Base-by-base conservation (phyloP, 2,797 vertebrate genomes). In the Heteromormyrus szaboi region DNA sequence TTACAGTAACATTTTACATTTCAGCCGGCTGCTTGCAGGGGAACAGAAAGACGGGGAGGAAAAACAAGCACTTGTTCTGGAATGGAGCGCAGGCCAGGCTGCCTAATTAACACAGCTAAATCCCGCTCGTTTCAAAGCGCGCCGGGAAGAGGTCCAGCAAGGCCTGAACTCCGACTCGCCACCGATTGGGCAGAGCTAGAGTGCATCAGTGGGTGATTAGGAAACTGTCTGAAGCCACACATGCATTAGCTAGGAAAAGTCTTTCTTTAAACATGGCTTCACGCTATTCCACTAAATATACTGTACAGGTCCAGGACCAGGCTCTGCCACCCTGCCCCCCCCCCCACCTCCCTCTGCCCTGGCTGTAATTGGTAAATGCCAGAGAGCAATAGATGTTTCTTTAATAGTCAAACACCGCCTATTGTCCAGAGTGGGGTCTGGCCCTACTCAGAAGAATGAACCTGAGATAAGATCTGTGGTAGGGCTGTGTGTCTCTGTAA, bases 1-100 rank as follows among this genome's bases (percentile, higher is more conserved):
- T 85, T 51, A 85, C 48, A 51, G 25, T 85, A 25, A 85, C 81
- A 85, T 85, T 85, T 85, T 51, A 85, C 50, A 51, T 85, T 85
- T 51, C 81, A 50, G 81, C 81, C 12, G 81, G n/a, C 81, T 50
- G n/a, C 22, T 29, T 29, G 48, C 81, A 29, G 81, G 46, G 46
- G 46, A 12, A 50, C 17, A 84, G 44, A 84, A 48, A 84, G 72
- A 79, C 37, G 19, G 4, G 41, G 17, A 46, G 41, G 44, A 50
- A 85, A 50, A 85, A 51, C 81, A 50, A 85, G 81, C 81, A 85
- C 46, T 85, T 85, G 81, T 85, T 85, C 22, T 22, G 48, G 81
- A 85, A 50, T 48, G 48, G 44, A 85, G 44, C 44, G 81, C 51
- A 48, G 81, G 48, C 51, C 48, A 25, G 11, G 44, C 46, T 51